A percentile compares a stretch with the other conserved stretches of the same genome.
These are phyloP conservation scores for Andrena trimmerana DNA, from an alignment of 2,888 invertebrate species.

Conservation along the genomic window DNA sequence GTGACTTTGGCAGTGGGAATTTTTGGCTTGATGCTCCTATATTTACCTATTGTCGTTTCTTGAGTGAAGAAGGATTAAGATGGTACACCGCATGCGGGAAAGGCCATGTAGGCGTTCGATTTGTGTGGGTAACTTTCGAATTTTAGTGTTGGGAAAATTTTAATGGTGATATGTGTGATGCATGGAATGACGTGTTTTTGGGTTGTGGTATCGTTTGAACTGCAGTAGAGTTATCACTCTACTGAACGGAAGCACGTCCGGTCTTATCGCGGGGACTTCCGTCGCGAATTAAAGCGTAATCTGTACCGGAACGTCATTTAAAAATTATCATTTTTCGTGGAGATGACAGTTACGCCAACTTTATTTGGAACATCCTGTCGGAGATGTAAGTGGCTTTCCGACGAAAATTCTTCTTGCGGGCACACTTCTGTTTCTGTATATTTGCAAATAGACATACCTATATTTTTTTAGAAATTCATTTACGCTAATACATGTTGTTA, in stretches of 20 bases:
- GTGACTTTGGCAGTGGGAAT: too few relatives aligned
- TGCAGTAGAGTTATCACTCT: slow-evolving; percentile 39
- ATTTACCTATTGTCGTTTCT: too few relatives aligned
- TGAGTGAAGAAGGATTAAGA: too few relatives aligned
- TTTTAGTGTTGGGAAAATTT: too few relatives aligned
- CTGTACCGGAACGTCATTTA: slow-evolving; percentile 50
- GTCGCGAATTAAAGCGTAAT: slow-evolving; percentile 55
- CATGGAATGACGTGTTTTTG: slow-evolving; percentile 2
- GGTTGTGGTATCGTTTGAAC: slow-evolving; percentile 13
- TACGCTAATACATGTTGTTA: too few relatives aligned
- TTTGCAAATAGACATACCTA: too few relatives aligned
- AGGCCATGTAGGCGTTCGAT: too few relatives aligned
- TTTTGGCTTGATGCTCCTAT: too few relatives aligned
- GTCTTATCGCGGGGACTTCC: slow-evolving; percentile 70
- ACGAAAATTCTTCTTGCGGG: background rate
- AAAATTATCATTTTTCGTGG: slow-evolving; percentile 18
- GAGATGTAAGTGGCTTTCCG: background rate
- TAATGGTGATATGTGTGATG: background rate
- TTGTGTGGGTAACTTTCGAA: too few relatives aligned
- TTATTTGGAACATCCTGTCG: slow-evolving; percentile 31
- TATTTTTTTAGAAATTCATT: too few relatives aligned
- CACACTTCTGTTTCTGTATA: too few relatives aligned
- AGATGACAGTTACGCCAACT: slow-evolving; percentile 18
- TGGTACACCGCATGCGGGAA: too few relatives aligned
- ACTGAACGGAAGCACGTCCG: slow-evolving; percentile 67